A percentile compares a stretch with the other conserved stretches of the same genome.
Evolutionary conservation across 2,113 vertebrate genomes (phyloP).

Genomic region (Zosterops pallidus): DNA sequence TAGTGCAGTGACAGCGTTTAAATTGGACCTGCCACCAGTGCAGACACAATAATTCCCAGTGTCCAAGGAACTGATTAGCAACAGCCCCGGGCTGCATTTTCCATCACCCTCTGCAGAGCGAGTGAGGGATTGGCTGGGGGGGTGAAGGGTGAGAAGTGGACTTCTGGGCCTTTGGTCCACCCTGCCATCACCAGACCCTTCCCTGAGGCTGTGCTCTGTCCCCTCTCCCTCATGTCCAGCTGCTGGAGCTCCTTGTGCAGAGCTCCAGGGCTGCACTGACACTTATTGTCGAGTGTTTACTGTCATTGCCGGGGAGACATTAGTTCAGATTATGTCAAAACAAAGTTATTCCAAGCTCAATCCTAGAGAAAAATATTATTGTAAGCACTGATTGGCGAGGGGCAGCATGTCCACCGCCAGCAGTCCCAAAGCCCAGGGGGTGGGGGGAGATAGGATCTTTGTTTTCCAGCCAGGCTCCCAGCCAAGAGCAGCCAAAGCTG

Average conservation of each 20-base stretch:
- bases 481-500: constrained; percentile 64
- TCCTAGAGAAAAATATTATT: constrained; percentile 55
- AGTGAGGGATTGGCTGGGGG: neutral
- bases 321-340: constrained; percentile 63
- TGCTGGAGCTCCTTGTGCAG: constrained; percentile 9
- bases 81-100: neutral
- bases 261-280: neutral
- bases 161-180: neutral
- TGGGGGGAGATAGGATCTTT: constrained; percentile 59
- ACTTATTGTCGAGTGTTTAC: constrained; percentile 64
- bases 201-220: neutral
- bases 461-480: constrained; percentile 61
- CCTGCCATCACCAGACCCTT: neutral
- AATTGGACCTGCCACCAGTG: constrained; percentile 19
- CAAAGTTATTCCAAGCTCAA: constrained; percentile 61
- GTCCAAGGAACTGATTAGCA: neutral
- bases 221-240: neutral
- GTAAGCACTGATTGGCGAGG: constrained; percentile 55
- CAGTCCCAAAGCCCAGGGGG: constrained; percentile 28
- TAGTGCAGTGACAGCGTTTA: constrained; percentile 23
- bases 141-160: neutral
- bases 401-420: neutral
- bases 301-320: constrained; percentile 67
- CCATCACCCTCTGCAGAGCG: neutral
- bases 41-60: constrained; percentile 32